Percentiles rank a stretch among this genome's conserved stretches.
phyloP scores from a whole-genome alignment of 2,888 invertebrate genomes.

The Camptogramma bilineatum region DNA sequence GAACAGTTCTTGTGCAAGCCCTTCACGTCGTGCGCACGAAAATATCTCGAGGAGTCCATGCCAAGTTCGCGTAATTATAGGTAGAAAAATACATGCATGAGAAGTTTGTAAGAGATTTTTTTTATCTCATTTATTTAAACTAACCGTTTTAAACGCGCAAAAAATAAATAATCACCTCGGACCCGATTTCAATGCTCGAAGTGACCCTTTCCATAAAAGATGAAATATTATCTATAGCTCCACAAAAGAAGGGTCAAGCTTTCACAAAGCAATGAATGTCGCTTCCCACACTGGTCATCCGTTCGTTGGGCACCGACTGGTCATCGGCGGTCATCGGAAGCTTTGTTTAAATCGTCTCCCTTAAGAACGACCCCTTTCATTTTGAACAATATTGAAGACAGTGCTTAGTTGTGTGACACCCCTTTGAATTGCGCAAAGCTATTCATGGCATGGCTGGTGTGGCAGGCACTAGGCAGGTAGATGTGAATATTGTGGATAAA shows the following conservation, averaged over 20 bases:
- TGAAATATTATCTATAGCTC: conserved; percentile 65
- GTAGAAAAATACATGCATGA: conserved; percentile 80
- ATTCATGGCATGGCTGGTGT: conserved; percentile 52
- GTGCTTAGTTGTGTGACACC: conserved; percentile 67
- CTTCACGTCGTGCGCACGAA: conserved; percentile 82
- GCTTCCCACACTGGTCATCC: conserved; percentile 83
- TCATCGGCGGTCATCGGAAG: conserved; percentile 80
- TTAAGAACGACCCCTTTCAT: conserved; percentile 72
- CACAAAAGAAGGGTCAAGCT: conserved; percentile 74
- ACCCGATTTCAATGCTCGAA: conserved; percentile 59
- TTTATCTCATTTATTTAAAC: conserved; percentile 65
- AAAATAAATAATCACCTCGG: conserved; percentile 67
- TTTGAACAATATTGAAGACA: conserved; percentile 68
- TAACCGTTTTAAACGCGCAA: conserved; percentile 72
- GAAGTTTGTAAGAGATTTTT: conserved; percentile 67
- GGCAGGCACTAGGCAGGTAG: conserved; percentile 26
- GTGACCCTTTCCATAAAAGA: conserved; percentile 66
- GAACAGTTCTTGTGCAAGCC: conserved; percentile 82
- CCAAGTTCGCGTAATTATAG: conserved; percentile 80
- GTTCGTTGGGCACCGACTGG: conserved; percentile 63
- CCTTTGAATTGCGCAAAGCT: conserved; percentile 68
- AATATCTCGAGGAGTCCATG: conserved; percentile 78
- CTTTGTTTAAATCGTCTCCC: conserved; percentile 73
- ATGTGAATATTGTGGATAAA: conserved; percentile 38
- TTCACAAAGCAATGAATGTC: conserved; percentile 63